Conservation (phyloP, 2,888 invertebrate genomes). For the Caenorhabditis drosophilae region DNA sequence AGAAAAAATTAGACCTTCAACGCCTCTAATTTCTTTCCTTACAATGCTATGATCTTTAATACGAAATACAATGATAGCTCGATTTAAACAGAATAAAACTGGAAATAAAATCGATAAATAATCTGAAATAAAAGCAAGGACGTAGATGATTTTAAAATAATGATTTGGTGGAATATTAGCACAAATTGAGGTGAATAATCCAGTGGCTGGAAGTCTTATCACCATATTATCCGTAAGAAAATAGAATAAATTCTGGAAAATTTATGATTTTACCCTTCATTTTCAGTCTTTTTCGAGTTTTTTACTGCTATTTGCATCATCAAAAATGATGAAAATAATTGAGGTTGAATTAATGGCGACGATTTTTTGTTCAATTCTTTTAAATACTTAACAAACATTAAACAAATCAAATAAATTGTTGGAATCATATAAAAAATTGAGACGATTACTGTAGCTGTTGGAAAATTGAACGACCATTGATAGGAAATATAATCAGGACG, state of each 20-base stretch:
- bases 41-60: too few species aligned
- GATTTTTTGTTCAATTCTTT: background rate
- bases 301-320: slow-evolving; percentile 12
- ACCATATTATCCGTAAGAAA: slow-evolving; percentile 19
- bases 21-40: too few species aligned
- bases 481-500: slow-evolving; percentile 11
- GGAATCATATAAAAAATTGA: slow-evolving; percentile 19
- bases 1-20: too few species aligned
- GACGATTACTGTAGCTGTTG: slow-evolving; percentile 13
- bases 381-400: slow-evolving; percentile 5
- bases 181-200: slow-evolving; percentile 24
- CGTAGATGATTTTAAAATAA: slow-evolving; percentile 20
- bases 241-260: slow-evolving; percentile 14
- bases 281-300: background rate
- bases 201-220: slow-evolving; percentile 18
- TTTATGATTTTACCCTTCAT: background rate
- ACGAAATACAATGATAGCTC: too few species aligned
- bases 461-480: slow-evolving; percentile 18
- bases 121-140: slow-evolving; percentile 18
- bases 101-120: too few species aligned
- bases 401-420: slow-evolving; percentile 16
- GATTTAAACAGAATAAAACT: too few species aligned
- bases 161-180: slow-evolving; percentile 18
- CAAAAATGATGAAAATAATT: slow-evolving; percentile 10
- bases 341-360: slow-evolving; percentile 17